phyloP scores from a whole-genome alignment of 2,797 vertebrate species.

The Tangara arthus region DNA sequence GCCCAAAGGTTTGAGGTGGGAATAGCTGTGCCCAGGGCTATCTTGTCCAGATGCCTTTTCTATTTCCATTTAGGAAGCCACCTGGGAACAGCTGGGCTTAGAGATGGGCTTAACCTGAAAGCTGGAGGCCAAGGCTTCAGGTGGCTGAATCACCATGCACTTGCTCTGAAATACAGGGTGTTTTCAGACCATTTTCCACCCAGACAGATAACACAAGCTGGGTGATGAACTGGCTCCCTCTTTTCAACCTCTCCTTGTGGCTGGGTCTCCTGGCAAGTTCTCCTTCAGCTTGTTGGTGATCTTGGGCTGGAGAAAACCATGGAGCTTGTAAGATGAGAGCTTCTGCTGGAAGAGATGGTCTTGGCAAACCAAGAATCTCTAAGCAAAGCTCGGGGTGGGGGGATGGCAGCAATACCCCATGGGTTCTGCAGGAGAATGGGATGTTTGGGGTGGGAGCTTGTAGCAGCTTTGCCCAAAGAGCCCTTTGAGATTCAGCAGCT shows the following conservation, averaged over 20 bases:
- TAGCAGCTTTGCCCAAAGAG: not conserved
- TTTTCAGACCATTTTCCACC: conserved; percentile 14
- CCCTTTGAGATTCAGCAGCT: not conserved
- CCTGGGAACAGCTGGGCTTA: not conserved
- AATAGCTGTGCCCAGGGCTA: not conserved
- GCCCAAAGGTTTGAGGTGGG: not conserved
- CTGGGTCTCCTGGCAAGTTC: not conserved
- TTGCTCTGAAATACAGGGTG: not conserved
- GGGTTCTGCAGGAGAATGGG: not conserved
- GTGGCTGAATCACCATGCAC: not conserved
- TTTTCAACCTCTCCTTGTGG: not conserved
- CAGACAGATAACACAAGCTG: not conserved
- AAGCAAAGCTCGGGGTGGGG: not conserved
- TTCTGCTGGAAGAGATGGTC: not conserved
- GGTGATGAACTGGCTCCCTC: not conserved
- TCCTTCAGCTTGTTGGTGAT: not conserved
- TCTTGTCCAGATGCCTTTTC: not conserved
- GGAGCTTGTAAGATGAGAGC: not conserved
- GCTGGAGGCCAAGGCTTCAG: not conserved
- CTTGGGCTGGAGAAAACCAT: not conserved
- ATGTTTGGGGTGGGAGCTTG: not conserved
- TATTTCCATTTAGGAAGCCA: not conserved
- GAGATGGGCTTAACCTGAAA: not conserved
- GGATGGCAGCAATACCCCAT: rapidly evolving
- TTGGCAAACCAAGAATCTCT: not conserved